Base-by-base conservation (phyloP, 2,888 invertebrate species). In the Rhagium mordax region DNA sequence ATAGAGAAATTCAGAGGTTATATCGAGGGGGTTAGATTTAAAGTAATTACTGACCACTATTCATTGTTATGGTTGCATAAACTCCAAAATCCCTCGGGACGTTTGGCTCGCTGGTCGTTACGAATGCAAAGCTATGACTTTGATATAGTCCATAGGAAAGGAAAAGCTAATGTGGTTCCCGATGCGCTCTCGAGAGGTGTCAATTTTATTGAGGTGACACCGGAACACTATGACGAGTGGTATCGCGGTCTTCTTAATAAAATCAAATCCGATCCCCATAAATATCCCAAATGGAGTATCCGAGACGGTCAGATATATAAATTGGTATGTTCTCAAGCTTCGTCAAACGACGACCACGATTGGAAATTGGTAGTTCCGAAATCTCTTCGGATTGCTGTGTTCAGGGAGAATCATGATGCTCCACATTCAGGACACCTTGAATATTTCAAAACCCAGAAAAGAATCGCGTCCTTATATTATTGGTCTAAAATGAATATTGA, bases 271-370 rank as follows among this genome's bases (percentile, higher is more conserved):
- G 6, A 53, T 21, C 53, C 53, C 5, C 53, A 18, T 10, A 20
- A 53, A 2, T 53, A 20, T 1, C 53, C 53, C 8, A 53, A 53
- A 53, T 53, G 59, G 68, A 20, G 48, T 0, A 68, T 68, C 20
- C 67, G 48, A 4, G 53, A 33, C 20, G 70, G 62, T 20, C 29
- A 62, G 15, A 8, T 80, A 3, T 79, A 74, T 51, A 78, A 78
- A 69, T 61, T 55, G 20, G 57, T 70, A 18, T 24, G 62, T 33
- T 33, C 20, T 16, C 47, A 51, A 21, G 64, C 59, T 21, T 60
- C 66, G 16, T 53, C 76, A 10, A 10, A 10, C 16, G 55, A 47
- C 6, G 64, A 66, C 33, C 48, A 47, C 20, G 65, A 59, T n/a
- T 74, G 71, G 71, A 72, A 66, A 71, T 15, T 71, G 18, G 70